Conservation (phyloP, 1,140 invertebrate species). For the Danaus plexippus region DNA sequence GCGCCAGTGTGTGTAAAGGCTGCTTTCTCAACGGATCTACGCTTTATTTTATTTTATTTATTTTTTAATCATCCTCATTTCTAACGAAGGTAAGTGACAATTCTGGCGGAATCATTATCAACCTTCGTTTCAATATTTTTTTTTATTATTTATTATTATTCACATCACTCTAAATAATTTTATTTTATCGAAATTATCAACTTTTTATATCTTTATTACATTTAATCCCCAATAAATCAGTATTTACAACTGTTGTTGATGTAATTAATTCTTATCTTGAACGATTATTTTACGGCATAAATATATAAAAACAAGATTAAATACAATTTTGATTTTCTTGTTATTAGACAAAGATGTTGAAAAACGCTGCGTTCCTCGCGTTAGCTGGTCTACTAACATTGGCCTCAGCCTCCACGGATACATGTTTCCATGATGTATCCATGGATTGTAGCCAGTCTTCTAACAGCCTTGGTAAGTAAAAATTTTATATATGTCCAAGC, state of each 20-base stretch:
- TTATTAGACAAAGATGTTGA: slow-evolving; percentile 36
- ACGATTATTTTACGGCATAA: no score
- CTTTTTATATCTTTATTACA: background rate
- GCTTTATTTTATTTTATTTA: slow-evolving; percentile 1
- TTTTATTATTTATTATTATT: no score
- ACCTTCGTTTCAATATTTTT: background rate
- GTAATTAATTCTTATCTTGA: no score
- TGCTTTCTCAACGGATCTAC: slow-evolving; percentile 46
- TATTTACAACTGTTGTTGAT: slow-evolving; percentile 3
- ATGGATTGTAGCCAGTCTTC: slow-evolving; percentile 69
- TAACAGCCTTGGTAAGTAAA: slow-evolving; percentile 40
- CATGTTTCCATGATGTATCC: slow-evolving; percentile 76
- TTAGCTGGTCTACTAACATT: slow-evolving; percentile 68
- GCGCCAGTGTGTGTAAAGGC: slow-evolving; percentile 70
- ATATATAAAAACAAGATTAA: no score
- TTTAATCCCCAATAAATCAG: slow-evolving; percentile 13
- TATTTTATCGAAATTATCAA: no score
- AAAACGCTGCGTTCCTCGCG: slow-evolving; percentile 49
- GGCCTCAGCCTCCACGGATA: slow-evolving; percentile 69
- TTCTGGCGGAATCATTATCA: slow-evolving; percentile 1
- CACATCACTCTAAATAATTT: no score
- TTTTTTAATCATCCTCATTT: background rate
- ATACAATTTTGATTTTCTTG: background rate
- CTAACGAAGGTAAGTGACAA: slow-evolving; percentile 1
- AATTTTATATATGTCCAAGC: background rate